phyloP scores from a whole-genome alignment of 2,888 invertebrate genomes.

The Morinoia aosen region DNA sequence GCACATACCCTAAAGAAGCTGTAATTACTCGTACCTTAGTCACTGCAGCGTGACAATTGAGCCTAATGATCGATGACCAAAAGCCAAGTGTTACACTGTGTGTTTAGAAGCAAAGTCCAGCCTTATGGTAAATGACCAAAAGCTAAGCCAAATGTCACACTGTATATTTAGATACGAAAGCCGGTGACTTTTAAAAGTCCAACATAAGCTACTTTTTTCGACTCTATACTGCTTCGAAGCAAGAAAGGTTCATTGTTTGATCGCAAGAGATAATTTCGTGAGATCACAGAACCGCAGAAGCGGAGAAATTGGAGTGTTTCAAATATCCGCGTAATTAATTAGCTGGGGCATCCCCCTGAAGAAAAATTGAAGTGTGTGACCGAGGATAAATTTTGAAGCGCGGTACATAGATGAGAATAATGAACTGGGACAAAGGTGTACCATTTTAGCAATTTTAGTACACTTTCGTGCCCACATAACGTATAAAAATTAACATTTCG shows the following conservation, averaged over 20 bases:
- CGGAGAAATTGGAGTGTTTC: background rate
- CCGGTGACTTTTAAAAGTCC: background rate
- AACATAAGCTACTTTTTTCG: background rate
- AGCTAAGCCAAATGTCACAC: background rate
- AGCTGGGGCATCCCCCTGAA: background rate
- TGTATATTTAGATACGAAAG: background rate
- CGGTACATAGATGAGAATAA: background rate
- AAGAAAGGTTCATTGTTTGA: background rate
- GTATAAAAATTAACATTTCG: background rate
- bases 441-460: background rate
- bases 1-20: background rate
- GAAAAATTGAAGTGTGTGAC: background rate
- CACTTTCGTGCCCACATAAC: background rate
- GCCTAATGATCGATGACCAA: no score
- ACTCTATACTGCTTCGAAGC: background rate
- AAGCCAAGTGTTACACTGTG: no score
- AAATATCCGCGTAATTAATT: background rate
- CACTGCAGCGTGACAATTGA: no score
- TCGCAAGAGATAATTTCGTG: background rate
- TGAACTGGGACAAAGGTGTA: background rate
- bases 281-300: background rate
- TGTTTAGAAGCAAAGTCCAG: no score
- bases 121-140: no score
- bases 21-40: background rate
- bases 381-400: background rate